phyloP scores from a whole-genome alignment of 1,140 invertebrate genomes.

The Pogonomyrmex californicus region DNA sequence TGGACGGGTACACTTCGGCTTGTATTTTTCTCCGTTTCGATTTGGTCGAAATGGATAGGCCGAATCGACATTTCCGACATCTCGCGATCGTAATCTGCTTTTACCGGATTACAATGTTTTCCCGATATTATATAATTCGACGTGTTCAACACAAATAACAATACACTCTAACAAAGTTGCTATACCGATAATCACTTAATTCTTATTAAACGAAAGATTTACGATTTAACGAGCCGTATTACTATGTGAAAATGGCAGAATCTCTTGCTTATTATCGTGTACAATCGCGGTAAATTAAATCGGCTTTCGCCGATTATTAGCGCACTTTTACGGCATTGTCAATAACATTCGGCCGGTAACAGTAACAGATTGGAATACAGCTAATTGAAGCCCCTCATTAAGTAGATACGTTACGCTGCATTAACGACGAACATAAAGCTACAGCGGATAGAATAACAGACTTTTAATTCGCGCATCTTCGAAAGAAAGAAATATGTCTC shows the following conservation, averaged over 20 bases:
- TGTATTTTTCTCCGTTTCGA: conserved; percentile 24
- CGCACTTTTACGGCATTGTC: conserved; percentile 36
- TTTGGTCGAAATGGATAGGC: conserved; percentile 30
- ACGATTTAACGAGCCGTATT: conserved; percentile 46
- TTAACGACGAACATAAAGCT: conserved; percentile 6
- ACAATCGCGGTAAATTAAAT: conserved; percentile 52
- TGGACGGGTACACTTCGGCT: conserved; percentile 25
- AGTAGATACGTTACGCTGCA: conserved; percentile 17
- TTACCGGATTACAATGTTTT: conserved; percentile 42
- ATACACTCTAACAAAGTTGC: conserved; percentile 32
- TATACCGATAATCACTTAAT: conserved; percentile 37
- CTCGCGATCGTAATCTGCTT: conserved; percentile 50
- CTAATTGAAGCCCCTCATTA: conserved; percentile 45
- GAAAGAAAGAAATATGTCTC: not conserved
- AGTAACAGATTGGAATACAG: conserved; percentile 44
- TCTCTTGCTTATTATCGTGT: conserved; percentile 26
- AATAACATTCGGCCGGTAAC: conserved; percentile 26
- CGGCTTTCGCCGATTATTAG: conserved; percentile 44
- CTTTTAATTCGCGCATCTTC: not conserved
- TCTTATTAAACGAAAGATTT: conserved; percentile 58
- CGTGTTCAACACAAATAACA: conserved; percentile 11
- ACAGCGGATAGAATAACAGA: not conserved
- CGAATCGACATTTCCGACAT: conserved; percentile 30
- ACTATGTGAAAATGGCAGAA: conserved; percentile 45
- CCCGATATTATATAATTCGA: conserved; percentile 58